Percentiles rank a stretch among this genome's conserved stretches.
Evolutionary conservation across 2,797 vertebrate genomes (phyloP).

Genomic region (Lepilemur ruficaudatus): DNA sequence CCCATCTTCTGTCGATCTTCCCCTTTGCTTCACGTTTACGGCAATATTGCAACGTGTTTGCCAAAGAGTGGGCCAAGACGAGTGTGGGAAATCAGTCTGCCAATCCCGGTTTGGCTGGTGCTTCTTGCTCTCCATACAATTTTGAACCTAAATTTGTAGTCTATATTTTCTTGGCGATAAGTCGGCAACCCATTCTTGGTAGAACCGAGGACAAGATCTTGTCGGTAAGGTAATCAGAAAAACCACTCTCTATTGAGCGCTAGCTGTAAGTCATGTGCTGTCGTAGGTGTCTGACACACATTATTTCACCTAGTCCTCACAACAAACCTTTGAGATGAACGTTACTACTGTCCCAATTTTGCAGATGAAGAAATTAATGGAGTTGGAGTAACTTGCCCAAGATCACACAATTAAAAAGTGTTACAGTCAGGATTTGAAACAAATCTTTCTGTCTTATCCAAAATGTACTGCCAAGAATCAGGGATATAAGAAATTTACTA

Average conservation of each 20-base stretch:
- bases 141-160: background rate
- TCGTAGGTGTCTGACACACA: background rate
- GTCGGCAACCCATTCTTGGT: background rate
- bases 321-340: background rate
- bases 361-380: background rate
- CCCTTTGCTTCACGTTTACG: background rate
- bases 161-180: background rate
- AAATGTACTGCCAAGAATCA: conserved; percentile 1
- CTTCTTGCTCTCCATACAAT: background rate
- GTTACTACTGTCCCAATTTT: background rate
- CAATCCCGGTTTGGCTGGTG: background rate
- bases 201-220: background rate
- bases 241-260: background rate
- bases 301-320: background rate
- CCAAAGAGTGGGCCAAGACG: background rate
- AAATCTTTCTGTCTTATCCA: conserved; percentile 10
- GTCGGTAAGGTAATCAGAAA: background rate
- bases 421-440: background rate
- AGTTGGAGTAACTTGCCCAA: conserved; percentile 1
- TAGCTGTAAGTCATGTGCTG: background rate
- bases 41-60: background rate
- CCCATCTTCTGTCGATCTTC: background rate
- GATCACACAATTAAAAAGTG: background rate
- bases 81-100: background rate
- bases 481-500: background rate